Base-by-base conservation (phyloP, 2,113 vertebrate genomes). In the Coptodon bakossiorum region DNA sequence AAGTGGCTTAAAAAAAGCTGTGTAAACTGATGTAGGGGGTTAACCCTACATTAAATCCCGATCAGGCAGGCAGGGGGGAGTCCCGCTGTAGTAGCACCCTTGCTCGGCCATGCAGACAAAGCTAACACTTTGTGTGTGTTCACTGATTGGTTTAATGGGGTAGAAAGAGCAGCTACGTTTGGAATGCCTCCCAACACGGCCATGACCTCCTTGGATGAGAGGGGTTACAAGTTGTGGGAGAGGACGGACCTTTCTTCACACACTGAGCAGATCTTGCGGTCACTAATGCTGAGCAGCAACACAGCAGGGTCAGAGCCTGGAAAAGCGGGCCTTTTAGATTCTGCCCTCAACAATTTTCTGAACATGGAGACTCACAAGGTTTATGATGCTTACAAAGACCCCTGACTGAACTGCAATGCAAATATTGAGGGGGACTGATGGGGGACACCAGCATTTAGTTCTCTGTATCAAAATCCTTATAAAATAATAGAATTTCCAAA, bases 161-260 rank as follows among this genome's bases (percentile, higher is more conserved):
- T 57, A 81, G 84, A 89, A 88, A 82, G 14, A 10, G 82, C 82
- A 92, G 79, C 88, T 56, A 63, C 59, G 88, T 92, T 88, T 92
- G 93, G 92, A 93, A 93, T 93, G 86, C 84, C 85, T 86, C 82
- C 88, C 48, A 52, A 82, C 43, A 38, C 12, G 11, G 86, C 87
- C 86, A 6, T 91, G 93, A 95, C 94, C 94, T 90, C 84, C 71
- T 83, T 48, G 76, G 85, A 88, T 80, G 24, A 83, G 84, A 87
- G 87, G 90, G 92, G 93, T 92, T 93, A 93, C 14, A 50, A 87
- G 50, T 79, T 90, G 89, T 92, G 92, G 83, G 89, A 94, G 91
- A 90, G 24, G 59, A 89, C 34, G 3, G 71, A 73, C 73, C 82
- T 84, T 80, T 89, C 85, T 83, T 86, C 76, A 80, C 83, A 88